Evolutionary conservation across 1,140 invertebrate genomes (phyloP).

Genomic region (Andricus grossulariae): DNA sequence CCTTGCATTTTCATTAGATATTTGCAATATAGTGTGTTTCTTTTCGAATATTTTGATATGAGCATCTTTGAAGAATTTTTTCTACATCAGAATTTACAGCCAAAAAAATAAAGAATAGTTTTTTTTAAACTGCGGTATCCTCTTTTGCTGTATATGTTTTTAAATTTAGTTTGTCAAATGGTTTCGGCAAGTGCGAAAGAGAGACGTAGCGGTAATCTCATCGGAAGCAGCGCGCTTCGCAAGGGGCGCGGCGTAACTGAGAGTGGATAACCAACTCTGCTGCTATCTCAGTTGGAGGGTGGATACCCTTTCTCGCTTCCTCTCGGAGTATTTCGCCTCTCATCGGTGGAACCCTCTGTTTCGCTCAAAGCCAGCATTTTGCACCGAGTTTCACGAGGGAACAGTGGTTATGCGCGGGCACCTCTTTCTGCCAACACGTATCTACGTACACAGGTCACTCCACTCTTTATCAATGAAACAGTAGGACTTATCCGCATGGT

Average conservation of each 20-base stretch:
- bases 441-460: constrained; percentile 30
- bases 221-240: constrained; percentile 67
- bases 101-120: too few relatives aligned
- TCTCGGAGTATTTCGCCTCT: constrained; percentile 41
- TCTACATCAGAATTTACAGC: too few relatives aligned
- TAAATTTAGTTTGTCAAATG: not conserved
- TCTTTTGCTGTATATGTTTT: too few relatives aligned
- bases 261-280: constrained; percentile 60
- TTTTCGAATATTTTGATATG: too few relatives aligned
- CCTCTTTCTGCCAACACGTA: constrained; percentile 43
- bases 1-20: too few relatives aligned
- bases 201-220: constrained; percentile 45
- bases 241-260: constrained; percentile 74
- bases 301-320: constrained; percentile 39
- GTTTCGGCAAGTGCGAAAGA: not conserved
- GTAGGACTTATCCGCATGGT: too few relatives aligned
- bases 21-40: too few relatives aligned
- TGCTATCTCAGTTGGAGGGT: constrained; percentile 49
- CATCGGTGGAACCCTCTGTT: constrained; percentile 54
- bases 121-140: too few relatives aligned
- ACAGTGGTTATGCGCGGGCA: constrained; percentile 33
- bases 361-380: constrained; percentile 37
- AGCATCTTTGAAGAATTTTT: too few relatives aligned
- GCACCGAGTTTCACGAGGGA: constrained; percentile 36
- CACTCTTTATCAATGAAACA: too few relatives aligned